Evolutionary conservation across 2,797 vertebrate species (phyloP).

Genomic region (Gymnopithys bicolor): DNA sequence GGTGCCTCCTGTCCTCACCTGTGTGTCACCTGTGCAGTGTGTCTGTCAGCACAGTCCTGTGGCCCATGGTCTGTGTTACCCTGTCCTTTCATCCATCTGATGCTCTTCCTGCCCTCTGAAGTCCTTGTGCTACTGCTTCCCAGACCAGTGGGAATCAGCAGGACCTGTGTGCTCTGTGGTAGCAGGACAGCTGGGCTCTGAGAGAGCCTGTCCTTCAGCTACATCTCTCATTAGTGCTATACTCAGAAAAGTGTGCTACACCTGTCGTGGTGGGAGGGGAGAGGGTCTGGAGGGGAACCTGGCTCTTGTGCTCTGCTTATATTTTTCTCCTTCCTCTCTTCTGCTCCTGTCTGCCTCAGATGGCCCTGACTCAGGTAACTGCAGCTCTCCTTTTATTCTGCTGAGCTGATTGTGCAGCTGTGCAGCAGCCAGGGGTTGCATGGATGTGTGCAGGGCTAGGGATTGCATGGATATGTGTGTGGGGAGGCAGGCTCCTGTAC

Average conservation of each 20-base stretch:
- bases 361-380: constrained; percentile 82
- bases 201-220: not conserved
- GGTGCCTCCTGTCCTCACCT: not conserved
- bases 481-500: not conserved
- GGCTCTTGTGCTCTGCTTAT: constrained; percentile 16
- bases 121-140: not conserved
- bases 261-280: not conserved
- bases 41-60: not conserved
- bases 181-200: not conserved
- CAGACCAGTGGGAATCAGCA: not conserved
- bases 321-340: constrained; percentile 69
- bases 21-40: fast-evolving
- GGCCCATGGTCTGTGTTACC: not conserved
- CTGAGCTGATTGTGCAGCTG: not conserved
- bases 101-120: not conserved
- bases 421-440: not conserved
- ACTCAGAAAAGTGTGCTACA: not conserved
- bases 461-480: not conserved
- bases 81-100: not conserved
- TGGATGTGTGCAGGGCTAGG: not conserved
- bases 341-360: constrained; percentile 75
- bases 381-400: not conserved
- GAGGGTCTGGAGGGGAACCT: not conserved
- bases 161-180: not conserved
- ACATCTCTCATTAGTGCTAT: not conserved